Evolutionary conservation across 2,888 invertebrate genomes (phyloP), one percentile per base, ranked within the genome.

Genomic region (Apamea monoglypha): DNA sequence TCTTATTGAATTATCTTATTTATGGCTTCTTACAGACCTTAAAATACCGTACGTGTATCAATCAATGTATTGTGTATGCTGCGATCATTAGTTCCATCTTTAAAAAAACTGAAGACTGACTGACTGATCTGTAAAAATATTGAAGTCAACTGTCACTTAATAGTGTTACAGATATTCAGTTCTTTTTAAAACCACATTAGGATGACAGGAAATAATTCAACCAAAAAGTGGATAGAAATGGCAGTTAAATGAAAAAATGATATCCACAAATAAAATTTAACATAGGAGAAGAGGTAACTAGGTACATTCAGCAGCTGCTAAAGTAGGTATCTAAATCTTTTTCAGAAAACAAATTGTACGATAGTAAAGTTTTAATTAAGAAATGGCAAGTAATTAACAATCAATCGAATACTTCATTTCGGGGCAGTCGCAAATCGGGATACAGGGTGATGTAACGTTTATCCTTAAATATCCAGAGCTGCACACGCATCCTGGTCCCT

Each of bases 401-500:
- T 86, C 84, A 5, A 44, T 0, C 0, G 84, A 75, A 69, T 3
- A 0, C 3, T 36, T 59, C 87, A 91, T 88, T 76, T 88, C 40
- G 53, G 83, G 78, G 68, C 90, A 91, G 0, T 86, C 73, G n/a
- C 90, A 87, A n/a, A 82, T 83, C 0, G 90, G 91, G 36, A 91
- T 82, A 72, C 94, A 94, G 0, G 86, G 78, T 16, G 87, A 75
- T 2, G 83, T 86, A 2, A 72, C 63, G 5, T 79, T 77, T 6
- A 75, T 29, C 78, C 93, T 88, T 2, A 91, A 68, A 76, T 85
- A 94, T 0, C 92, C 92, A 7, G 88, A 32, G 25, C 89, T 82
- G 75, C 94, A 94, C 0, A 85, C 71, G 69, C 93, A 94, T 0
- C 91, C 91, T 5, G 87, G 78, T 14, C 68, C 61, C 56, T 87